These are phyloP conservation scores for Rhynchopsitta pachyrhyncha DNA, from an alignment of 2,113 vertebrate genomes.

Conservation along the genomic window DNA sequence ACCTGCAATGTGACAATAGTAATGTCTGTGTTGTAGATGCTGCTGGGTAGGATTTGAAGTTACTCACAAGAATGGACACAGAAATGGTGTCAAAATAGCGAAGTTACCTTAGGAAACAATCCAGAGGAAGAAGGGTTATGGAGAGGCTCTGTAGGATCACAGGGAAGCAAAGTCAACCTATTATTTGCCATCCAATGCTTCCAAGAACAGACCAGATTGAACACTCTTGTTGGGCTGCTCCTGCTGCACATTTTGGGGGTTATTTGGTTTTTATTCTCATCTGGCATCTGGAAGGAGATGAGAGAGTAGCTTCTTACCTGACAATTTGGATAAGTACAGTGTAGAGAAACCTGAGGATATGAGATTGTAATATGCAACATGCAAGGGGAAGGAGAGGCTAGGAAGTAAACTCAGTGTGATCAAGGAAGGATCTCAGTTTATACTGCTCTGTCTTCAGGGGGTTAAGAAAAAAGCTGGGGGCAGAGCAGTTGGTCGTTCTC, in stretches of 20 bases:
- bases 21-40: background rate
- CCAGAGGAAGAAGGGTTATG: background rate
- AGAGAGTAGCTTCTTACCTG: background rate
- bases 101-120: background rate
- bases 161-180: background rate
- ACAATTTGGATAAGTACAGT: background rate
- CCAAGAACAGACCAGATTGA: background rate
- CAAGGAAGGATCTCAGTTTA: background rate
- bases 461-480: background rate
- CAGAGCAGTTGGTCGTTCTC: background rate
- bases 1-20: background rate
- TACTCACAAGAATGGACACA: background rate
- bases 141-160: background rate
- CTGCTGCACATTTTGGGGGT: rapidly evolving
- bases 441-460: background rate
- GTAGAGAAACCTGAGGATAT: background rate
- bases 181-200: background rate
- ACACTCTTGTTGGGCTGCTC: background rate
- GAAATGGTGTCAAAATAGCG: background rate
- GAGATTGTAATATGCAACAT: rapidly evolving
- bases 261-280: background rate
- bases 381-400: background rate
- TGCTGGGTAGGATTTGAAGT: background rate
- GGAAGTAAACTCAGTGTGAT: background rate
- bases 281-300: background rate